Evolutionary conservation across 1,140 invertebrate species (phyloP), one percentile per base, ranked within the genome.

Genomic region (Drosophila nebulosa): DNA sequence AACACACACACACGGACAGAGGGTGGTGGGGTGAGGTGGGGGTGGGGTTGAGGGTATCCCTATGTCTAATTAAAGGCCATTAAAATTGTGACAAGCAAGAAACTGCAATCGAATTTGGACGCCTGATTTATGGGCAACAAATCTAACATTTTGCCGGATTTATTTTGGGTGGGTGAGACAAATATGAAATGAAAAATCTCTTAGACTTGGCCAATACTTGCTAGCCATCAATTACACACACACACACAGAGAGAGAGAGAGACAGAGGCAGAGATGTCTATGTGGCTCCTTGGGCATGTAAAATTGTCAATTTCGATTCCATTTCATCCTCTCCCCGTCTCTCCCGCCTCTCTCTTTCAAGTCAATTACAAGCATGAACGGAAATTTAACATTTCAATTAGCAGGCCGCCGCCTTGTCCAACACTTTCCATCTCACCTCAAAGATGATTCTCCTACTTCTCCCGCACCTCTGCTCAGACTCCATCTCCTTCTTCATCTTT

Each of bases 361-460:
- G 70, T 90, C 89, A 90, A 90, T 90, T 90, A 90, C 73, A 90
- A 76, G 89, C 88, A 77, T 85, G 88, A 83, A 74, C 88, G 89
- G 89, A 90, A 90, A 90, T 90, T 88, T 74, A 86, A 77, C 75
- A 90, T 90, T 90, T 86, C 77, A 89, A 90, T 90, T 90, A 89
- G 78, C 60, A 75, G 30, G 77, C 58, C 71, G 42, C 30, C 16
- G 18, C 14, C 24, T 21, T 4, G 1, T 24, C 18, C 50, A 4
- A 24, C 42, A 24, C 0, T n/a, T 50, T 22, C 16, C n/a, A n/a
- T n/a, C 9, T 16, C 12, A 9, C 27, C 58, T n/a, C 30, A 6
- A 46, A 46, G 39, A 46, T 46, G 36, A 10, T 10, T 21, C 10
- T 46, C 36, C 5, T 46, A 3, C 35, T 9, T 7, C 27, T 9